Evolutionary conservation across 2,888 invertebrate genomes (phyloP).

Genomic region (Taphrorychus bicolor): DNA sequence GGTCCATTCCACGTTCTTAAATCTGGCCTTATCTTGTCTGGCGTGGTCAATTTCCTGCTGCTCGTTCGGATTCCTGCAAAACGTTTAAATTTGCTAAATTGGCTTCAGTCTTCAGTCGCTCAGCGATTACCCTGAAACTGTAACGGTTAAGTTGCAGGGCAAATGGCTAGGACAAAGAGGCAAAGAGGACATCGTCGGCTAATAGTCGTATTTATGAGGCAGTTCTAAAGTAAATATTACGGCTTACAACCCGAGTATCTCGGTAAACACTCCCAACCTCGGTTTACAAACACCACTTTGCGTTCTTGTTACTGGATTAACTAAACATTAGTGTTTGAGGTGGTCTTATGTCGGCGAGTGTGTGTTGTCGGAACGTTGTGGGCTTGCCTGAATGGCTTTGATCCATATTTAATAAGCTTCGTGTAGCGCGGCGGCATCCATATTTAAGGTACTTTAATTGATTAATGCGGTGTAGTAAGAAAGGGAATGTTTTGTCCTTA

Average conservation of each 20-base stretch:
- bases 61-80: constrained; percentile 86
- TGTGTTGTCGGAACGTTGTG: not conserved
- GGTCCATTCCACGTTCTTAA: constrained; percentile 92
- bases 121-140: constrained; percentile 1
- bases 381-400: not conserved
- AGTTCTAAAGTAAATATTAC: constrained; percentile 10
- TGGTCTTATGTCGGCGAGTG: not conserved
- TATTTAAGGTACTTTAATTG: no score
- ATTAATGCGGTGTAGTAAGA: not conserved
- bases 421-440: no score
- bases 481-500: not conserved
- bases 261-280: constrained; percentile 7
- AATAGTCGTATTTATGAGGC: constrained; percentile 16
- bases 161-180: constrained; percentile 9
- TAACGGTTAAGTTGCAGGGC: constrained; percentile 8
- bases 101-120: not conserved
- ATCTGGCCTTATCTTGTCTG: constrained; percentile 79
- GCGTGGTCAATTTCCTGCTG: constrained; percentile 76
- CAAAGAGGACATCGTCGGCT: not conserved
- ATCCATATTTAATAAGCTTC: constrained; percentile 1
- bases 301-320: constrained; percentile 10
- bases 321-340: constrained; percentile 18
- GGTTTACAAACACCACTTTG: constrained; percentile 8
- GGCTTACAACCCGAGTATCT: constrained; percentile 14
- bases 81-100: constrained; percentile 12